Conservation (phyloP, 2,113 vertebrate species). For the Mesitornis unicolor region DNA sequence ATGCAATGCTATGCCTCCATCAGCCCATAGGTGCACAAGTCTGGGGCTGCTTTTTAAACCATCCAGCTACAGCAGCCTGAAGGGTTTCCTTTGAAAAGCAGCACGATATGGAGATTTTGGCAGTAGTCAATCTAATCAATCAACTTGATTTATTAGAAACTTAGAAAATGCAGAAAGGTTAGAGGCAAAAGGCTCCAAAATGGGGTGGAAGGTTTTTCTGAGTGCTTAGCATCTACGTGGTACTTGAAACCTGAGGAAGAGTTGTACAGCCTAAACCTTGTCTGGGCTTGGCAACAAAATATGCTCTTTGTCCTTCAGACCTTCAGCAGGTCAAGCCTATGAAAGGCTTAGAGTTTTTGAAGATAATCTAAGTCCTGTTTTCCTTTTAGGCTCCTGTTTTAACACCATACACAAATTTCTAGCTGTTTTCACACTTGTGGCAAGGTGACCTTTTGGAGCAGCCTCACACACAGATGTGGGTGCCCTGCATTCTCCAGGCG, state of each 20-base stretch:
- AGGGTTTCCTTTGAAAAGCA: neutral
- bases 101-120: neutral
- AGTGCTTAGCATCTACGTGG: neutral
- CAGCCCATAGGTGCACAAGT: neutral
- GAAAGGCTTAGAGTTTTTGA: neutral
- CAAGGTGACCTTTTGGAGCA: neutral
- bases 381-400: neutral
- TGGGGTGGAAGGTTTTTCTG: neutral
- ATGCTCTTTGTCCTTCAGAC: neutral
- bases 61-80: neutral
- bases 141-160: neutral
- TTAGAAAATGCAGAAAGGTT: neutral
- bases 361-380: neutral
- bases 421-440: neutral
- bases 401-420: neutral
- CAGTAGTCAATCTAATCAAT: too few species aligned
- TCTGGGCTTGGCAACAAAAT: neutral
- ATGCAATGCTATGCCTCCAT: neutral
- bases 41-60: neutral
- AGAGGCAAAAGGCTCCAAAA: neutral
- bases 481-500: fast-evolving
- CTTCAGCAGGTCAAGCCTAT: fast-evolving
- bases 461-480: fast-evolving
- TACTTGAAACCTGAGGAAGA: neutral
- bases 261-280: neutral